Evolutionary conservation across 1,140 invertebrate genomes (phyloP).

Genomic region (Copidosoma floridanum): DNA sequence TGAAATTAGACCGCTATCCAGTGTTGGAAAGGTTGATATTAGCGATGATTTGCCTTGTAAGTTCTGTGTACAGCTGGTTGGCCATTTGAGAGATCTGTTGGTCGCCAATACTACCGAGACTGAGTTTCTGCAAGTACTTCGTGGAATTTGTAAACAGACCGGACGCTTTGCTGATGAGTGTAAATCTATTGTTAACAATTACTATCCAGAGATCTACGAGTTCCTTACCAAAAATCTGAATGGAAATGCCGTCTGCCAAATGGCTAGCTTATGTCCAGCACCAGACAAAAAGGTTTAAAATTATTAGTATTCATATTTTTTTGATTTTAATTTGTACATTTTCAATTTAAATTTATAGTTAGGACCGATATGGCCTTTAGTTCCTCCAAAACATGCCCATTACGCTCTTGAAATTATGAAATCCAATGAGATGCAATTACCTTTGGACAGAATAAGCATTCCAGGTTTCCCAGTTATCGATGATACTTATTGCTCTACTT

Average conservation of each 20-base stretch:
- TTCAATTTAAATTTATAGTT: slow-evolving; percentile 34
- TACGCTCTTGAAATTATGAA: slow-evolving; percentile 49
- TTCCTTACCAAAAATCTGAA: slow-evolving; percentile 70
- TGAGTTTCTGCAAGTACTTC: slow-evolving; percentile 76
- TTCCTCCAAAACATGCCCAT: slow-evolving; percentile 50
- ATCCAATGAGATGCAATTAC: slow-evolving; percentile 58
- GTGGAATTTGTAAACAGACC: slow-evolving; percentile 79
- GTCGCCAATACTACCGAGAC: slow-evolving; percentile 81
- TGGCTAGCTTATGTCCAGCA: slow-evolving; percentile 69
- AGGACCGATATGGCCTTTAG: slow-evolving; percentile 58
- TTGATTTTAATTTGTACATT: slow-evolving; percentile 13
- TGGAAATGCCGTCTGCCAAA: slow-evolving; percentile 65
- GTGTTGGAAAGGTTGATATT: slow-evolving; percentile 58
- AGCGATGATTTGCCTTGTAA: slow-evolving; percentile 77
- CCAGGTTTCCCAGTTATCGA: slow-evolving; percentile 27
- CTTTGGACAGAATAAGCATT: slow-evolving; percentile 65
- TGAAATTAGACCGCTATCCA: slow-evolving; percentile 60
- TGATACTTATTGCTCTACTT: slow-evolving; percentile 19
- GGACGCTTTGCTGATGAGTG: slow-evolving; percentile 62
- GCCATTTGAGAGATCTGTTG: slow-evolving; percentile 74
- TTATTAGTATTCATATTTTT: neutral
- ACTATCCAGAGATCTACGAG: slow-evolving; percentile 72
- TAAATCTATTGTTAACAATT: slow-evolving; percentile 69
- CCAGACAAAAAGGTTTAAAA: slow-evolving; percentile 32
- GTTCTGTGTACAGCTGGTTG: slow-evolving; percentile 77